Conservation (phyloP, 2,888 invertebrate genomes). For the Tinea semifulvella region DNA sequence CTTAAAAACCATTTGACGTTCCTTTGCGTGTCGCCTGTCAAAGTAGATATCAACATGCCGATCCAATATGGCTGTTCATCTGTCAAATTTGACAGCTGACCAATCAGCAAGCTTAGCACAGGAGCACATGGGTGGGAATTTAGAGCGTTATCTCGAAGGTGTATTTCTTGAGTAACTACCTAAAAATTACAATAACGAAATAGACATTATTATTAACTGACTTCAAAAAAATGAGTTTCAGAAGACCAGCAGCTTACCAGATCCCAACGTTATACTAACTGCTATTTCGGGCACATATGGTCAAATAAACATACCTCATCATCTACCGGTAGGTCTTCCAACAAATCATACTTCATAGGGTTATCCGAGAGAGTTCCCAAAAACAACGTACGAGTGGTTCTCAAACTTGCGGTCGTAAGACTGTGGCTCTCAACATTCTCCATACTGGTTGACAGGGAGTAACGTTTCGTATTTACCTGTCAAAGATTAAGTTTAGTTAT, state of each 20-base stretch:
- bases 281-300: too few species aligned
- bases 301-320: constrained; percentile 19
- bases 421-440: background rate
- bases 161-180: constrained; percentile 29
- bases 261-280: too few species aligned
- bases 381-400: constrained; percentile 30
- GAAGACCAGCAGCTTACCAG: too few species aligned
- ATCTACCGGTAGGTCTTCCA: constrained; percentile 19
- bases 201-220: too few species aligned
- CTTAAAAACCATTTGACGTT: constrained; percentile 34
- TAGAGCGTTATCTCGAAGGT: constrained; percentile 29
- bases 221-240: too few species aligned
- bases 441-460: constrained; percentile 8
- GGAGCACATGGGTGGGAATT: constrained; percentile 33
- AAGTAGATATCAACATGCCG: constrained; percentile 16
- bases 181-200: constrained; percentile 21
- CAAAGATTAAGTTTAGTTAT: background rate
- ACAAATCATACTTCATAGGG: constrained; percentile 38
- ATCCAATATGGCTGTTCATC: constrained; percentile 21
- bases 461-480: background rate
- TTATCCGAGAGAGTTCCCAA: constrained; percentile 42
- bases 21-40: background rate
- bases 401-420: constrained; percentile 15
- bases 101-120: constrained; percentile 29
- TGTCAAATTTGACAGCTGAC: constrained; percentile 23